Base-by-base conservation (phyloP, 2,888 invertebrate genomes). In the Diloba caeruleocephala region DNA sequence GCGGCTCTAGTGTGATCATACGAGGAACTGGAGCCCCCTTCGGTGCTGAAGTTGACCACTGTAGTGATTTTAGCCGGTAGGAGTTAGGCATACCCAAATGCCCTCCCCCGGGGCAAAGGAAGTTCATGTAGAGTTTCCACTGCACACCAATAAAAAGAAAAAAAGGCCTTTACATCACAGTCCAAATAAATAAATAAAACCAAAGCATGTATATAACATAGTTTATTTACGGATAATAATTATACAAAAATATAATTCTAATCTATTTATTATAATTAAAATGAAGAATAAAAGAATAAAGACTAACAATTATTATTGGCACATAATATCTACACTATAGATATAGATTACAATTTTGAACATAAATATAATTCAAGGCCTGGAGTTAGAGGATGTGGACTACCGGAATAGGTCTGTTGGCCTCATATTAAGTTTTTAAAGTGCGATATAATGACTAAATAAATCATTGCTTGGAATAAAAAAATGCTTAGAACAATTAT, bases 231-330 rank as follows among this genome's bases (percentile, higher is more conserved):
- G 76, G 61, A 76, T 79, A 78, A 74, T 75, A 76, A 78, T 80
- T 74, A 78, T 81, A 81, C 74, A 81, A 81, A 81, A 81, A 79
- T 79, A 81, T 74, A 73, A 70, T 74, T 71, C 63, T 70, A 68
- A 67, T 62, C 70, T 71, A 76, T 65, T 64, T 7, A 54, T 58
- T 62, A 71, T 67, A 65, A 68, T 65, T 68, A 69, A 63, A 74
- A 71, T 75, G 69, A 66, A n/a, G n/a, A n/a, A n/a, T n/a, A n/a
- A 77, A 73, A 61, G 57, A 55, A 58, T 65, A 60, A 59, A 59
- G 58, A 73, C 67, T 71, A 71, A 70, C 64, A 72, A 58, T 69
- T 52, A 67, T 44, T 74, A 78, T 82, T 81, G 81, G 81, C 81
- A 81, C 82, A 59, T 67, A 60, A 62, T 69, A 71, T 65, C 72